Evolutionary conservation across 1,140 invertebrate genomes (phyloP).

Genomic region (Drosophila teissieri): DNA sequence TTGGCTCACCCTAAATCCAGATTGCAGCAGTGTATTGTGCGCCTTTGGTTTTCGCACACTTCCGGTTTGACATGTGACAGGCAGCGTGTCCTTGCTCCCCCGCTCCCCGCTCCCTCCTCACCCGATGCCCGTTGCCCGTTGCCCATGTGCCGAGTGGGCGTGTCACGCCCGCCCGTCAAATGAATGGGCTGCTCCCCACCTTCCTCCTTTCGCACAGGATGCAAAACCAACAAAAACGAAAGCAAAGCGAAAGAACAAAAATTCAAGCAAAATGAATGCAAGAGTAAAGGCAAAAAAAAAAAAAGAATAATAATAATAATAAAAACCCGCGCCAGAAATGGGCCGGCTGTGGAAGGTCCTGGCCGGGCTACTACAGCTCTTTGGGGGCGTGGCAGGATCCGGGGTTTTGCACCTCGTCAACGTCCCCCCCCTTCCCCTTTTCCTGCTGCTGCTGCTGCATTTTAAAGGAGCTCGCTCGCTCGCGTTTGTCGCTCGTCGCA

Average conservation of each 20-base stretch:
- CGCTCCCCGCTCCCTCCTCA: background rate
- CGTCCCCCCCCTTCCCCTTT: constrained; percentile 1
- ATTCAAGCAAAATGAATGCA: background rate
- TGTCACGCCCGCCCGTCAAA: constrained; percentile 71
- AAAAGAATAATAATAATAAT: constrained; percentile 29
- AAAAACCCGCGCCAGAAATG: constrained; percentile 70
- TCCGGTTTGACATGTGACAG: constrained; percentile 84
- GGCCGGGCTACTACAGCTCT: constrained; percentile 16
- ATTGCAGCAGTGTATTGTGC: constrained; percentile 39
- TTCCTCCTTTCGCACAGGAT: constrained; percentile 14
- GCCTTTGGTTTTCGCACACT: constrained; percentile 70
- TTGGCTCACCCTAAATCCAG: background rate
- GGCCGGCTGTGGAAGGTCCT: constrained; percentile 63
- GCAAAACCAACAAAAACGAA: constrained; percentile 25
- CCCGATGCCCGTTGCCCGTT: too few species aligned
- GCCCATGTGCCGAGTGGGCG: constrained; percentile 51
- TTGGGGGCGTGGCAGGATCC: constrained; percentile 55
- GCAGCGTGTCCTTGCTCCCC: constrained; percentile 55
- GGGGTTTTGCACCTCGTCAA: constrained; percentile 61
- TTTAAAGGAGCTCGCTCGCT: constrained; percentile 42
- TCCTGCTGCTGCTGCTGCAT: constrained; percentile 14
- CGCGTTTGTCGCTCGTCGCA: constrained; percentile 53
- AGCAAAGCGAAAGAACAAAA: background rate
- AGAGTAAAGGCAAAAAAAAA: constrained; percentile 1
- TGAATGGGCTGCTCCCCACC: constrained; percentile 66